A percentile compares a stretch with the other conserved stretches of the same genome.
Evolutionary conservation across 1,140 invertebrate species (phyloP).

Genomic region (Heterodera carotae): DNA sequence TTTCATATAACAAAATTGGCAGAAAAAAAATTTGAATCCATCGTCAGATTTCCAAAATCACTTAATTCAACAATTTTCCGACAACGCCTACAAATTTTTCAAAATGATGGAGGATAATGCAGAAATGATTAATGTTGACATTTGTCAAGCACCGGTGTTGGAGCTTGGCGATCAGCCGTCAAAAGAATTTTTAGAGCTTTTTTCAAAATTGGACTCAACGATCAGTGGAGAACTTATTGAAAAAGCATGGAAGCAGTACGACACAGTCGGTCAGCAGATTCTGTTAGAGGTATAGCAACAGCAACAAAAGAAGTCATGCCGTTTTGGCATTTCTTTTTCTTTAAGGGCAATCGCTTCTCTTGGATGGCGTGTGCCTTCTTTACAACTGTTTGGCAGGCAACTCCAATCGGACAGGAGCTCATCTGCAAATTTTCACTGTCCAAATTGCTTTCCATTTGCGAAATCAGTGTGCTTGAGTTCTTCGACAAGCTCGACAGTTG

Average conservation of each 20-base stretch:
- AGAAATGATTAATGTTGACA: neutral
- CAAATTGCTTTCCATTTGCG: slow-evolving; percentile 48
- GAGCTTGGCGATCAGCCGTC: slow-evolving; percentile 35
- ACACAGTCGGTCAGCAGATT: slow-evolving; percentile 50
- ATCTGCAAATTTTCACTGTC: slow-evolving; percentile 44
- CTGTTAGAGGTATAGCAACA: slow-evolving; percentile 38
- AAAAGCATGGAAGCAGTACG: slow-evolving; percentile 52
- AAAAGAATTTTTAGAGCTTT: slow-evolving; percentile 46
- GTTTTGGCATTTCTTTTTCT: slow-evolving; percentile 7
- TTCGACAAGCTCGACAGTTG: slow-evolving; percentile 93
- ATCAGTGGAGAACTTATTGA: slow-evolving; percentile 53
- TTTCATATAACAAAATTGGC: too few species aligned
- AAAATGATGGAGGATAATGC: neutral
- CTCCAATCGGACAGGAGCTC: slow-evolving; percentile 55
- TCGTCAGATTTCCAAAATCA: too few species aligned
- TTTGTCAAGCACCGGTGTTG: slow-evolving; percentile 9
- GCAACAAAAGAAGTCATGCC: neutral
- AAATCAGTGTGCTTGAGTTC: slow-evolving; percentile 82
- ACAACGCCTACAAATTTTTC: neutral
- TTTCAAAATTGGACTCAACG: slow-evolving; percentile 43
- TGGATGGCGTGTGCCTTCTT: slow-evolving; percentile 58
- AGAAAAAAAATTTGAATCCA: too few species aligned
- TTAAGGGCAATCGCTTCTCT: slow-evolving; percentile 46
- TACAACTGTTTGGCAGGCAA: slow-evolving; percentile 54
- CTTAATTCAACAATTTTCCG: too few species aligned